phyloP scores from a whole-genome alignment of 2,113 vertebrate genomes.

The Nibea albiflora region DNA sequence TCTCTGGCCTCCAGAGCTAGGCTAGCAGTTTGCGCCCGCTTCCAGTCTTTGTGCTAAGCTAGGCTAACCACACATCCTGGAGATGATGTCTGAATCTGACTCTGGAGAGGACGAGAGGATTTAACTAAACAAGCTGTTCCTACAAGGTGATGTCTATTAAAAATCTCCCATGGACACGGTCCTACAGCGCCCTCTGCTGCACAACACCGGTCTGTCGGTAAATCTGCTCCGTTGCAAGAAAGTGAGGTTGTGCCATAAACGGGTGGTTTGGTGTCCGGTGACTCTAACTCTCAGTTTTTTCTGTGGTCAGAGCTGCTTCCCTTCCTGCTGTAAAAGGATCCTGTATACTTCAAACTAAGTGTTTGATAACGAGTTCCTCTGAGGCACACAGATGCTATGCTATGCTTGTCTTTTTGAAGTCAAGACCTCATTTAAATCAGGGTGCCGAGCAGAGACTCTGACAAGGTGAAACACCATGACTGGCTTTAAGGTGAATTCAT shows the following conservation, averaged over 20 bases:
- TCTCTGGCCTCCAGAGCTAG: neutral
- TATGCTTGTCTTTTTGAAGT: too few species aligned
- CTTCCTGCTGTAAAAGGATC: constrained; percentile 17
- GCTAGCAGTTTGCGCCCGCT: constrained; percentile 5
- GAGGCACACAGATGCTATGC: too few species aligned
- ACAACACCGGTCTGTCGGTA: constrained; percentile 10
- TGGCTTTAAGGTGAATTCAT: neutral
- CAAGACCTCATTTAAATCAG: too few species aligned
- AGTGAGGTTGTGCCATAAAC: neutral
- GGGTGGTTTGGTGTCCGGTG: neutral
- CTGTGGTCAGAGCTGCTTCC: neutral
- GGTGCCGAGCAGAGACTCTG: too few species aligned
- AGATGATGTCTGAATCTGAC: neutral
- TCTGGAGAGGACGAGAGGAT: constrained; percentile 24
- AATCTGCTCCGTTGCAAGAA: neutral
- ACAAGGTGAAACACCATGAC: neutral
- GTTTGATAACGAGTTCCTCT: too few species aligned
- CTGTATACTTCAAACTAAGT: constrained; percentile 8
- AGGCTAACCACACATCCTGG: constrained; percentile 7
- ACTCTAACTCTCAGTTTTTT: neutral
- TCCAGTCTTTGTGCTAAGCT: constrained; percentile 39
- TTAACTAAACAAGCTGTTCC: constrained; percentile 1
- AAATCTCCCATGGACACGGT: constrained; percentile 29
- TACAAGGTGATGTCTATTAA: constrained; percentile 4
- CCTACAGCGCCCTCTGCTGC: constrained; percentile 51